Evolutionary conservation across 2,888 invertebrate genomes (phyloP).

Genomic region (Pseudoips prasinana): DNA sequence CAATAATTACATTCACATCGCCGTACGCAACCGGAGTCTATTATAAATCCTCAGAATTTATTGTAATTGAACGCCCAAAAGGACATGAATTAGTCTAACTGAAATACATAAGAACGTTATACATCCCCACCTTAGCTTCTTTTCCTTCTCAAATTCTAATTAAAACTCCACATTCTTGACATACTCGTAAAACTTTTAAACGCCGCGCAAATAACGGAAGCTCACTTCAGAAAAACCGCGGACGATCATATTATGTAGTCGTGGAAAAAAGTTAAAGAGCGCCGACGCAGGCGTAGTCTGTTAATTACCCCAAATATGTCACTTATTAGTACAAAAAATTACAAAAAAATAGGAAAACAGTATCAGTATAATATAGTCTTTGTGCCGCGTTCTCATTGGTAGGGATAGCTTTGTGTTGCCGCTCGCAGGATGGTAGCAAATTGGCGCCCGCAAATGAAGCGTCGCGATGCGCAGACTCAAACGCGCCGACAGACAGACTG

Average conservation of each 20-base stretch:
- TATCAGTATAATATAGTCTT: too few species aligned
- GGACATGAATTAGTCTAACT: too few species aligned
- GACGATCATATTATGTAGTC: background rate
- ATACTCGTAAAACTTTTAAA: conserved; percentile 32
- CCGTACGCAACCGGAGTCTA: too few species aligned
- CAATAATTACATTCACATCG: too few species aligned
- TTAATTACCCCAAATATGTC: conserved; percentile 77
- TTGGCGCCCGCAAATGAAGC: conserved; percentile 58
- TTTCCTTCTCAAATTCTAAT: conserved; percentile 17
- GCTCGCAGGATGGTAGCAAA: conserved; percentile 45
- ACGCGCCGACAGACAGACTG: conserved; percentile 40
- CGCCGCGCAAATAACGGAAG: conserved; percentile 28
- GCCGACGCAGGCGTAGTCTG: conserved; percentile 55
- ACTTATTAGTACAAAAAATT: conserved; percentile 39
- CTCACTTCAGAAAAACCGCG: conserved; percentile 31
- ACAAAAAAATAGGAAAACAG: too few species aligned
- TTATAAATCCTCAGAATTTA: too few species aligned
- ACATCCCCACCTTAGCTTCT: too few species aligned
- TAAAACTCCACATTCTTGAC: conserved; percentile 28
- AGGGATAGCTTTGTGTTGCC: background rate
- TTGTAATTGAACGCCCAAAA: too few species aligned
- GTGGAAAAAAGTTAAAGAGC: conserved; percentile 4
- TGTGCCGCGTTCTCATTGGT: conserved; percentile 12
- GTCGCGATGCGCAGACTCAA: conserved; percentile 41
- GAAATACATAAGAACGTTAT: too few species aligned